Conservation (phyloP, 2,888 invertebrate genomes). For the Drosophila cognata region DNA sequence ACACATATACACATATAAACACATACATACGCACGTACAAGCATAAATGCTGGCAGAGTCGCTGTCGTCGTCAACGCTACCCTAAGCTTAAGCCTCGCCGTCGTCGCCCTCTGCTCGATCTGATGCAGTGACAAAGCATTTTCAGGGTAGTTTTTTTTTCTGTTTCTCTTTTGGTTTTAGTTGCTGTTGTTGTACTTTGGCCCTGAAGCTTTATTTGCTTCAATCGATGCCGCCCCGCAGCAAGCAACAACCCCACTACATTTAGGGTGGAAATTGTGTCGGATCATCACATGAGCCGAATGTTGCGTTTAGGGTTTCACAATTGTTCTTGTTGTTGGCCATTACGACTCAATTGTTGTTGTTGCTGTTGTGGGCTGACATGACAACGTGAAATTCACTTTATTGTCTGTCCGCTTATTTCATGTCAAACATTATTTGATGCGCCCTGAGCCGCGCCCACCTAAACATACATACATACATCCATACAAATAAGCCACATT, state of each 20-base stretch:
- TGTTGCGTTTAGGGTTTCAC: conserved; percentile 74
- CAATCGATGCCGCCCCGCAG: conserved; percentile 68
- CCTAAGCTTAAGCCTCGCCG: conserved; percentile 39
- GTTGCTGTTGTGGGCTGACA: conserved; percentile 62
- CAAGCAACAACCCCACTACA: conserved; percentile 53
- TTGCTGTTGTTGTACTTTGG: conserved; percentile 50
- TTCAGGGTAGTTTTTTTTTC: conserved; percentile 67
- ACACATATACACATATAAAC: not conserved
- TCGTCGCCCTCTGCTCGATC: conserved; percentile 52
- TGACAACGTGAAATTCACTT: conserved; percentile 77
- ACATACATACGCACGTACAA: not conserved
- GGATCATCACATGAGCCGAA: conserved; percentile 58
- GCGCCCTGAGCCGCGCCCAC: conserved; percentile 76
- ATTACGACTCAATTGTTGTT: conserved; percentile 28
- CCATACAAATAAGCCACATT: conserved; percentile 30
- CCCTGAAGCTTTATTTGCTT: conserved; percentile 79
- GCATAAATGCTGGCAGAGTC: conserved; percentile 23
- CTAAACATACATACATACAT: conserved; percentile 35
- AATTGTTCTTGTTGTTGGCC: conserved; percentile 45
- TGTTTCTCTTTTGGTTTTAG: conserved; percentile 32
- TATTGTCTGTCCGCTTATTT: conserved; percentile 72
- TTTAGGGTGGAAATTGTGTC: conserved; percentile 73
- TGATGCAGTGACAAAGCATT: conserved; percentile 30
- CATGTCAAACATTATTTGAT: conserved; percentile 76
- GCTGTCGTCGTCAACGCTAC: conserved; percentile 27